Conservation (phyloP, 2,888 invertebrate genomes). For the Philopedon plagiatum region DNA sequence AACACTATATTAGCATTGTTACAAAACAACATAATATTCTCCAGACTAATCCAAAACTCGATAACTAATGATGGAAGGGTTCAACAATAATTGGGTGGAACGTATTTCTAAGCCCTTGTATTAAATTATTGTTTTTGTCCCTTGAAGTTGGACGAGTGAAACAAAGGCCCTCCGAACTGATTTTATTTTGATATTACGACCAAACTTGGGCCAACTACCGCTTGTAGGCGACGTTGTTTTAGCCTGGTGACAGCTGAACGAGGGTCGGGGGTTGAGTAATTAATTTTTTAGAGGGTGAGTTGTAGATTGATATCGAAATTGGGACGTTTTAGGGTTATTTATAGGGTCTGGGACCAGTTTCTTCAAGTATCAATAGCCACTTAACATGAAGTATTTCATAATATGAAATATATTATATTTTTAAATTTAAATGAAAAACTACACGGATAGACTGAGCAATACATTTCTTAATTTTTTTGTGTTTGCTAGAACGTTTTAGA, state of each 20-base stretch:
- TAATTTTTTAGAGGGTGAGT: conserved; percentile 2
- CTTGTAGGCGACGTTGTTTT: neutral
- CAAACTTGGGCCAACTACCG: neutral
- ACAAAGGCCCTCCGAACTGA: conserved; percentile 2
- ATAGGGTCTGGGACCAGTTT: neutral
- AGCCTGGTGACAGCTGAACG: conserved; percentile 8
- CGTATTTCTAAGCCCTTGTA: neutral
- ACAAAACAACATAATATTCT: neutral
- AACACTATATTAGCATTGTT: conserved; percentile 4
- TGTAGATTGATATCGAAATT: neutral
- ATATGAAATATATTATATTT: too few relatives aligned
- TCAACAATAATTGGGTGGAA: conserved; percentile 4
- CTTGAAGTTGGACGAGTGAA: neutral
- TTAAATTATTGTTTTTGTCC: conserved; percentile 5
- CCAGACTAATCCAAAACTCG: neutral
- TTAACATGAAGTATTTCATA: too few relatives aligned
- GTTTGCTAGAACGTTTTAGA: too few relatives aligned
- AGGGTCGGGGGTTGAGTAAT: neutral
- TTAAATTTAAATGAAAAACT: too few relatives aligned
- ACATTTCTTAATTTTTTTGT: too few relatives aligned
- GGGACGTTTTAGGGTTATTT: neutral
- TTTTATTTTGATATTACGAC: conserved; percentile 2
- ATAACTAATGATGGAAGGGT: conserved; percentile 5
- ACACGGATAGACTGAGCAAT: too few relatives aligned
- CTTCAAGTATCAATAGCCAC: too few relatives aligned